phyloP scores from a whole-genome alignment of 2,797 vertebrate species.

The Cottoperca gobio region DNA sequence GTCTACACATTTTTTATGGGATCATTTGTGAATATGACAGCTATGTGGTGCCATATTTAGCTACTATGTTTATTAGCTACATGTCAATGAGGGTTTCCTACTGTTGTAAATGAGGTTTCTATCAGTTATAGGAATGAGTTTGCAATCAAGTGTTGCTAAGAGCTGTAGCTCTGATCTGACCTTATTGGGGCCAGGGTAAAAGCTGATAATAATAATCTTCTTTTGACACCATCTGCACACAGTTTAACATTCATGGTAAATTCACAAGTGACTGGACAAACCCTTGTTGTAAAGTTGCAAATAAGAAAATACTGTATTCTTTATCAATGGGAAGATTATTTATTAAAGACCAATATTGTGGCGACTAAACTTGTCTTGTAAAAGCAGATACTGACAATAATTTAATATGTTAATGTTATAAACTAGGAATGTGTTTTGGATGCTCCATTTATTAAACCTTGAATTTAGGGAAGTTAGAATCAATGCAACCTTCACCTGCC shows the following conservation, averaged over 20 bases:
- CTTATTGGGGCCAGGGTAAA: too few relatives aligned
- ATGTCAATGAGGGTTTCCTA: not conserved
- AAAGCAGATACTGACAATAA: not conserved
- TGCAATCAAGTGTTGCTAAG: not conserved
- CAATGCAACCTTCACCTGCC: not conserved
- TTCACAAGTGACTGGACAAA: not conserved
- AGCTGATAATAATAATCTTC: not conserved
- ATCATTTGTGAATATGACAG: slow-evolving; percentile 39
- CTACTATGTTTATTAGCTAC: slow-evolving; percentile 7
- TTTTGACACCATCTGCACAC: not conserved
- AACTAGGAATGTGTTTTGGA: not conserved
- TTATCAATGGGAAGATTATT: not conserved
- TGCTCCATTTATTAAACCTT: not conserved
- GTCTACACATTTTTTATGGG: slow-evolving; percentile 35
- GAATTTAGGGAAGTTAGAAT: not conserved
- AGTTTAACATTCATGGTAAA: not conserved
- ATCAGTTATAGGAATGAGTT: not conserved
- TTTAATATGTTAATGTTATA: not conserved
- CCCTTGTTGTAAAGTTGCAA: not conserved
- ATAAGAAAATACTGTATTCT: not conserved
- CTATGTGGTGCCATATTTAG: slow-evolving; percentile 17
- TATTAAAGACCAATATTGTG: not conserved
- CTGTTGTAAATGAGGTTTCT: not conserved
- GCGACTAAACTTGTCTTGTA: not conserved
- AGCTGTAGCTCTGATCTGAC: not conserved